A percentile compares a stretch with the other conserved stretches of the same genome.
Conservation (phyloP, 2,113 vertebrate genomes). For the Leucosticte australis region DNA sequence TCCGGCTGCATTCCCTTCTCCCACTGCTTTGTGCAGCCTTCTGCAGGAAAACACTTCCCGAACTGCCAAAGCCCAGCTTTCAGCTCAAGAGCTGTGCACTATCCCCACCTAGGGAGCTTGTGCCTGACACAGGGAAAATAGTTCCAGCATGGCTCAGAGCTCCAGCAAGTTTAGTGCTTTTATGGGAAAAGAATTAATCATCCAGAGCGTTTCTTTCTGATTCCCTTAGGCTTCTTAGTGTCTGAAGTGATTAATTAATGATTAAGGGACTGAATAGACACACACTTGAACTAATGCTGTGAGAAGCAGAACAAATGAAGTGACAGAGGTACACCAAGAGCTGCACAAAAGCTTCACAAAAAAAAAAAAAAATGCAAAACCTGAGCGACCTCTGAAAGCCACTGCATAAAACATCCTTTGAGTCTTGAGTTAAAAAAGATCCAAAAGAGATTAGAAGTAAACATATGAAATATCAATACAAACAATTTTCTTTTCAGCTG, state of each 20-base stretch:
- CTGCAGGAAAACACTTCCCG: neutral
- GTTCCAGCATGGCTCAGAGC: neutral
- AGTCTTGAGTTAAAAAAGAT: neutral
- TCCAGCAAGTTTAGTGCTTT: neutral
- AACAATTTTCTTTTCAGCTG: neutral
- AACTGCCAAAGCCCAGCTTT: neutral
- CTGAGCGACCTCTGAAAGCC: neutral
- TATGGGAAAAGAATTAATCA: neutral
- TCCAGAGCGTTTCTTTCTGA: neutral
- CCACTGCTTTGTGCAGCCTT: neutral
- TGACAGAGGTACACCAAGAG: neutral
- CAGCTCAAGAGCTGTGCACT: neutral
- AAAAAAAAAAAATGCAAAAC: neutral
- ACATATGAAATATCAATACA: neutral
- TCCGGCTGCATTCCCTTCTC: neutral
- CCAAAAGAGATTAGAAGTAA: neutral
- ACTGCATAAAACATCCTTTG: neutral
- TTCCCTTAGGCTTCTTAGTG: neutral
- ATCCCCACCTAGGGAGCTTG: slow-evolving; percentile 28
- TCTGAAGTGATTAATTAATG: slow-evolving; percentile 27
- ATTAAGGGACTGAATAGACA: slow-evolving; percentile 4
- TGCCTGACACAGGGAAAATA: neutral
- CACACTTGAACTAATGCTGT: neutral
- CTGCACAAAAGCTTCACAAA: neutral
- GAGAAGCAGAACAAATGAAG: neutral